Conservation (phyloP, 2,113 vertebrate species). For the Lepidiolamprologus cunningtoni region DNA sequence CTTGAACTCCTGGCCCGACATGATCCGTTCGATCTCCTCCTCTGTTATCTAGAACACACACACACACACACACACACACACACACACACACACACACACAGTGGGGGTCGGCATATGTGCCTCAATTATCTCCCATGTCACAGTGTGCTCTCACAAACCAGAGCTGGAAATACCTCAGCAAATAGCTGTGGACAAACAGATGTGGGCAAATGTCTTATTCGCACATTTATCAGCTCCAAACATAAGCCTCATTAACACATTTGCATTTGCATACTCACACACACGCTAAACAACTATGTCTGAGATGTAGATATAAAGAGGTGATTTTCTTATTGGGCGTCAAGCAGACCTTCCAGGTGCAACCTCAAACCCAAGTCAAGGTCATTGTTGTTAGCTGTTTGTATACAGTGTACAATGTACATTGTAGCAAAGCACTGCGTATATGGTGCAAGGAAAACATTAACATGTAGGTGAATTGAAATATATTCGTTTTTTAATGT, state of each 20-base stretch:
- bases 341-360: not conserved
- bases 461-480: not conserved
- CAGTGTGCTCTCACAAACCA: constrained; percentile 17
- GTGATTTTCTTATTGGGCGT: not conserved
- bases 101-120: not conserved
- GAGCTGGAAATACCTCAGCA: constrained; percentile 29
- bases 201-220: constrained; percentile 11
- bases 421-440: not conserved
- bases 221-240: constrained; percentile 12
- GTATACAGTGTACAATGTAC: not conserved
- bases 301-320: not conserved
- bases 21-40: constrained; percentile 97
- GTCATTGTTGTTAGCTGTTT: not conserved
- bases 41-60: constrained; percentile 82
- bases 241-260: not conserved
- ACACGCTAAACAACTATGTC: not conserved
- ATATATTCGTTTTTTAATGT: not conserved
- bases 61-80: not conserved
- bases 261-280: not conserved
- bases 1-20: constrained; percentile 99
- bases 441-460: not conserved
- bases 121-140: constrained; percentile 24
- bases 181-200: constrained; percentile 33
- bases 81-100: not conserved
- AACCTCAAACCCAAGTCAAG: not conserved